These are phyloP conservation scores for Catocala sponsa DNA, from an alignment of 2,888 invertebrate genomes.

Conservation along the genomic window DNA sequence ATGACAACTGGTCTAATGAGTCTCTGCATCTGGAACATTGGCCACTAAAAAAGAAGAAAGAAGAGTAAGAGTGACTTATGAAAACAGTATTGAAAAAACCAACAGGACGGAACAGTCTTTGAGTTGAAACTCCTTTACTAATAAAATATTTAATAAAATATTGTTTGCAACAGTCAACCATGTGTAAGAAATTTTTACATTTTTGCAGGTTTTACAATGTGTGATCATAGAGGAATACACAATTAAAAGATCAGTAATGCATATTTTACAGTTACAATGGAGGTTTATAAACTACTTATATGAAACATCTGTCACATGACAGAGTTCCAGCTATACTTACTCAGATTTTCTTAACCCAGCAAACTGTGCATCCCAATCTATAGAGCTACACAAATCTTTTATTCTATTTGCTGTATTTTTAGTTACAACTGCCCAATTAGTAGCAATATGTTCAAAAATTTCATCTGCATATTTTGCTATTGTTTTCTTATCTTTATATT, in stretches of 20 bases:
- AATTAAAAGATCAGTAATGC: no score
- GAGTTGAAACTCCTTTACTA: no score
- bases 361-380: slow-evolving; percentile 71
- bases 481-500: slow-evolving; percentile 68
- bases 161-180: no score
- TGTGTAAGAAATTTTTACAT: no score
- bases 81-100: no score
- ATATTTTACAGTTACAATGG: no score
- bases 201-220: no score
- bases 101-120: no score
- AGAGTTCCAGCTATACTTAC: slow-evolving; percentile 55
- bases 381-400: slow-evolving; percentile 60
- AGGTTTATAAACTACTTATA: no score
- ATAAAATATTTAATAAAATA: no score
- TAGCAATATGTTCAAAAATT: slow-evolving; percentile 87
- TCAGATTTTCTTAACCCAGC: slow-evolving; percentile 66
- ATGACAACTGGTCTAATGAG: slow-evolving; percentile 79
- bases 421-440: slow-evolving; percentile 74
- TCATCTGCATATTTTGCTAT: slow-evolving; percentile 83
- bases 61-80: neutral
- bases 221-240: no score
- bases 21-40: slow-evolving; percentile 88
- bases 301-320: no score
- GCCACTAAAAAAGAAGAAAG: slow-evolving; percentile 82
- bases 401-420: slow-evolving; percentile 64